Base-by-base conservation (phyloP, 2,113 vertebrate species). In the Atrichornis clamosus region DNA sequence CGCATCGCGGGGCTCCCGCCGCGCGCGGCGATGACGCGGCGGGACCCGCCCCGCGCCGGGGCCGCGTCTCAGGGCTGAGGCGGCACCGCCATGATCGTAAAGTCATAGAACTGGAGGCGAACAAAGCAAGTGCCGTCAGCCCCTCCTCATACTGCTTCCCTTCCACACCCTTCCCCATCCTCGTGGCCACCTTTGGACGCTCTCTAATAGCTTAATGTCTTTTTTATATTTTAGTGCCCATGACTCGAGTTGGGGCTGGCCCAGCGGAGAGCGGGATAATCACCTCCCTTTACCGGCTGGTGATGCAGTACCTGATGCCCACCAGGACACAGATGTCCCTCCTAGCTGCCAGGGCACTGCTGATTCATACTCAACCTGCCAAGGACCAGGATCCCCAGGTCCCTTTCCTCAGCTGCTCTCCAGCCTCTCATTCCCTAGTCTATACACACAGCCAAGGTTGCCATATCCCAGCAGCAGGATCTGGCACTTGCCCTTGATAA, bases 41-140 rank as follows among this genome's bases (percentile, higher is more conserved):
- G 6, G 47, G 8, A 16, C 41, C 58, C 76, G 30, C 75, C 58
- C 16, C n/a, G 19, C 37, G n/a, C 2, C 23, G 1, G 11, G 16
- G 4, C 33, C 26, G 32, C 7, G 9, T 8, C 39, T 42, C 10
- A 13, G 8, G 3, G 32, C 60, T 15, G 50, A 6, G 59, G 24
- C 3, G 26, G 17, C 0, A 52, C 5, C 39, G 52, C 42, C 82
- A 8, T 47, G 3, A 26, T 8, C 19, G 5, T 17, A n/a, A 15
- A 47, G 4, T 15, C 4, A 0, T 2, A 3, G 12, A 28, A 1
- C 41, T 28, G 1, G 5, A 3, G n/a, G 19, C 2, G 50, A n/a
- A 72, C 24, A 35, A n/a, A 56, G 18, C 30, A 35, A 64, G 14
- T 27, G 22, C 11, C 56, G 9, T 73, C 35, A 23, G 42, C 30